Base-by-base conservation (phyloP, 2,113 vertebrate species). In the Erythrocercus mccallii region DNA sequence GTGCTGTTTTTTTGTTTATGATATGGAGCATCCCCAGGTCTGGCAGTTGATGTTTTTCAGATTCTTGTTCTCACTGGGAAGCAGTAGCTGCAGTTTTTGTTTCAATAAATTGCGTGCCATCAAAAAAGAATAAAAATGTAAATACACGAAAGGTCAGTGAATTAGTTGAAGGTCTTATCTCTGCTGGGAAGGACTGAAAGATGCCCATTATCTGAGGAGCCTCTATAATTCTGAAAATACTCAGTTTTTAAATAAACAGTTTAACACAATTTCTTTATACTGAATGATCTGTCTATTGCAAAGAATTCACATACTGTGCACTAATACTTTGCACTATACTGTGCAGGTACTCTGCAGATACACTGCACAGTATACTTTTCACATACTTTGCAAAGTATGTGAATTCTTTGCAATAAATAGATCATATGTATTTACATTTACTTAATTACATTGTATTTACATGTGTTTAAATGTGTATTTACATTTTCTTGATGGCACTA, bases 231-330 rank as follows among this genome's bases (percentile, higher is more conserved):
- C 22, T 51, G 45, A 70, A 12, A 44, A 8, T n/a, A 21, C 2
- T 60, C 2, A 24, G 5, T 78, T 83, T 84, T 94, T 1, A 7
- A 70, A 78, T 78, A 28, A 74, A 35, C 6, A 17, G 2, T 68
- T 70, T 70, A 33, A 56, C 8, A 27, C 47, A 0, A 12, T 54
- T 86, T 82, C 18, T 57, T 76, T 50, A 24, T 40, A 30, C 11
- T 21, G 21, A 82, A 4, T 0, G 0, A 28, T 16, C 24, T n/a
- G 14, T 23, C 51, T 2, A 3, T 81, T 47, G 42, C 30, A 35
- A 73, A 77, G 31, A 25, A 17, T 11, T 60, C 57, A 37, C 23
- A 60, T 37, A 58, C 40, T 42, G 11, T 15, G 50, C 28, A 11
- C 28, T 51, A 51, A 40, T 40, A 40, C 40, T 42, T 42, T 15